A percentile compares a stretch with the other conserved stretches of the same genome.
Conservation (phyloP, 2,888 invertebrate genomes). For the Drosophila ustulata region DNA sequence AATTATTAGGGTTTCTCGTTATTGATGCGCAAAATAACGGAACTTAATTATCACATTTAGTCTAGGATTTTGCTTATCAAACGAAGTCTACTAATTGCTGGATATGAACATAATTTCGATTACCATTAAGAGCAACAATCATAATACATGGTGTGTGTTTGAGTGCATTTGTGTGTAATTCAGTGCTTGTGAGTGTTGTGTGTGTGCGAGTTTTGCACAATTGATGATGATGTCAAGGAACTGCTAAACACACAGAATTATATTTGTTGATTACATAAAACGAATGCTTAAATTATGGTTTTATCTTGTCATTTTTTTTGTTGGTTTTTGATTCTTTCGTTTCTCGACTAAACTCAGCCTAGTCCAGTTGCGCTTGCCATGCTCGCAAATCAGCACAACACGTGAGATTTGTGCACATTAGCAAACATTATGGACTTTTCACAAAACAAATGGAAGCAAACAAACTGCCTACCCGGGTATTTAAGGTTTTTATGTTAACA, state of each 20-base stretch:
- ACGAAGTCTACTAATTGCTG: slow-evolving; percentile 51
- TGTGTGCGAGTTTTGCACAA: slow-evolving; percentile 32
- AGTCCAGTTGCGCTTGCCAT: slow-evolving; percentile 52
- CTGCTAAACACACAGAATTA: slow-evolving; percentile 53
- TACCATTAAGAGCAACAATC: slow-evolving; percentile 56
- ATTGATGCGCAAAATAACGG: slow-evolving; percentile 37
- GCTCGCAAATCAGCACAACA: slow-evolving; percentile 73
- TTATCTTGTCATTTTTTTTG: not conserved
- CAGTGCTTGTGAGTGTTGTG: slow-evolving; percentile 17
- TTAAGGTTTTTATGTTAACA: not conserved
- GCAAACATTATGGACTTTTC: slow-evolving; percentile 46
- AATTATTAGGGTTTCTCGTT: slow-evolving; percentile 46
- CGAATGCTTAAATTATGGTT: slow-evolving; percentile 70
- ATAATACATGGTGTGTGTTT: slow-evolving; percentile 57
- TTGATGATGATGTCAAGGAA: slow-evolving; percentile 45
- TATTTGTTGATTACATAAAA: slow-evolving; percentile 64
- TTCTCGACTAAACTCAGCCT: slow-evolving; percentile 27
- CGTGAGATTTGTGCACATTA: slow-evolving; percentile 74
- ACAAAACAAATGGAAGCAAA: not conserved
- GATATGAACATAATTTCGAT: slow-evolving; percentile 66
- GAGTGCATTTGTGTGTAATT: slow-evolving; percentile 11
- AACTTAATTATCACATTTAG: slow-evolving; percentile 17
- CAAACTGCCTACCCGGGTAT: slow-evolving; percentile 12
- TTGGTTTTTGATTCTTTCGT: not conserved
- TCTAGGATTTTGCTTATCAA: slow-evolving; percentile 34